A percentile compares a stretch with the other conserved stretches of the same genome.
Conservation (phyloP, 2,888 invertebrate species). For the Willowsia nigromaculata region DNA sequence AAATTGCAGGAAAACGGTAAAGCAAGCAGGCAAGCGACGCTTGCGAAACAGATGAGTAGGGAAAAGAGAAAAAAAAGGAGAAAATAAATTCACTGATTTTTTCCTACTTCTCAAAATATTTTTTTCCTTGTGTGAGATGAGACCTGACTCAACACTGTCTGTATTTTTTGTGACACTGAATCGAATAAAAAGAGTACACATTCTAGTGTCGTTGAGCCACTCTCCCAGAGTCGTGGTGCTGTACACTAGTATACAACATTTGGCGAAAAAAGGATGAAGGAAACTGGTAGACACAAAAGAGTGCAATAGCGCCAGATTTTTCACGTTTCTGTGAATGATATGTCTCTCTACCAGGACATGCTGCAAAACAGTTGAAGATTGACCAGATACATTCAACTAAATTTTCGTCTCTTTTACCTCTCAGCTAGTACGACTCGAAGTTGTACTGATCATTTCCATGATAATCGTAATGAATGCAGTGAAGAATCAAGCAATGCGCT, state of each 20-base stretch:
- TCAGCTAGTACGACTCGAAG: background rate
- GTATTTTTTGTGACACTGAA: background rate
- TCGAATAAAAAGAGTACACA: background rate
- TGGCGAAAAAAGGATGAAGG: background rate
- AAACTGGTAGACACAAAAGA: background rate
- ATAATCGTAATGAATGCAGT: slow-evolving; percentile 48
- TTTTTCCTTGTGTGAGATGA: background rate
- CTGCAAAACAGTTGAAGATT: background rate
- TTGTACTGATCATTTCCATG: slow-evolving; percentile 22
- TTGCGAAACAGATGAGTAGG: slow-evolving; percentile 14
- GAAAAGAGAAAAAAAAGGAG: background rate
- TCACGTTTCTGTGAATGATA: background rate
- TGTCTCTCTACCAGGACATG: background rate
- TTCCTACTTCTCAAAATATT: background rate
- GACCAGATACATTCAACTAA: slow-evolving; percentile 4
- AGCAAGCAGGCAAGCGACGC: background rate
- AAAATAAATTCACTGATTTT: slow-evolving; percentile 16
- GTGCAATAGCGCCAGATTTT: background rate
- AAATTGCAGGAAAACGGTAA: slow-evolving; percentile 4
- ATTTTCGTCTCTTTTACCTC: background rate
- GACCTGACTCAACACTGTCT: slow-evolving; percentile 3
- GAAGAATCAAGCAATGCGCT: slow-evolving; percentile 29
- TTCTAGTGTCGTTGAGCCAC: background rate
- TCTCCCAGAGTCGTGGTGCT: background rate
- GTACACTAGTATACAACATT: background rate